phyloP scores from a whole-genome alignment of 92 coral and sea anemone genomes.

The Siderastrea radians region DNA sequence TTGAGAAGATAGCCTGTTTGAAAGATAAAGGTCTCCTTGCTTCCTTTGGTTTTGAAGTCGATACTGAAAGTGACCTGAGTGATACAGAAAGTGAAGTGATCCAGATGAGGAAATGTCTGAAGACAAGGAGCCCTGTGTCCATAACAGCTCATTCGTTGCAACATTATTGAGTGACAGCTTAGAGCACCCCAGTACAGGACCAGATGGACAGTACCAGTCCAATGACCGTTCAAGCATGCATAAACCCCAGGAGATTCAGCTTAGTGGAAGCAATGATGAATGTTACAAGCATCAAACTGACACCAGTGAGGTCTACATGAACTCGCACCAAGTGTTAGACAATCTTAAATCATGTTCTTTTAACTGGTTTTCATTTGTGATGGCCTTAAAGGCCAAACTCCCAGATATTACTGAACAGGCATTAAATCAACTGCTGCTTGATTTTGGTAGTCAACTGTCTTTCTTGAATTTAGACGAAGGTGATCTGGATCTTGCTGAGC shows the following conservation, averaged over 20 bases:
- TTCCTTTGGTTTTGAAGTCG: no score
- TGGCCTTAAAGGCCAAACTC: not conserved
- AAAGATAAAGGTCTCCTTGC: no score
- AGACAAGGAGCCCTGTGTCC: no score
- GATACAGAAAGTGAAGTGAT: no score
- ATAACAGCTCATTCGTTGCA: not conserved
- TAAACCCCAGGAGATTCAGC: not conserved
- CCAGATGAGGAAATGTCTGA: no score
- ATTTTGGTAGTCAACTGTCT: not conserved
- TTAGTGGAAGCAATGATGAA: no score
- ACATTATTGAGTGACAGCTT: conserved; percentile 26
- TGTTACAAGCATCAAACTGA: no score
- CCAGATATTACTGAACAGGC: not conserved
- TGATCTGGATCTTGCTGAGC: not conserved
- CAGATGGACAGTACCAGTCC: not conserved
- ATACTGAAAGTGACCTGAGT: no score
- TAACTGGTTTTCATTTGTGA: no score
- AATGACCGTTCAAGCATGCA: not conserved
- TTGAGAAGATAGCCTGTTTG: conserved; percentile 41
- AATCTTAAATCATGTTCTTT: no score
- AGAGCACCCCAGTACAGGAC: not conserved
- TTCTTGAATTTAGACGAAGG: not conserved
- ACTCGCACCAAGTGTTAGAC: no score
- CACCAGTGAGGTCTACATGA: no score
- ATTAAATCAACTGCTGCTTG: not conserved